Evolutionary conservation across 1,140 invertebrate species (phyloP), one percentile per base, ranked within the genome.

Genomic region (Panulirus ornatus): DNA sequence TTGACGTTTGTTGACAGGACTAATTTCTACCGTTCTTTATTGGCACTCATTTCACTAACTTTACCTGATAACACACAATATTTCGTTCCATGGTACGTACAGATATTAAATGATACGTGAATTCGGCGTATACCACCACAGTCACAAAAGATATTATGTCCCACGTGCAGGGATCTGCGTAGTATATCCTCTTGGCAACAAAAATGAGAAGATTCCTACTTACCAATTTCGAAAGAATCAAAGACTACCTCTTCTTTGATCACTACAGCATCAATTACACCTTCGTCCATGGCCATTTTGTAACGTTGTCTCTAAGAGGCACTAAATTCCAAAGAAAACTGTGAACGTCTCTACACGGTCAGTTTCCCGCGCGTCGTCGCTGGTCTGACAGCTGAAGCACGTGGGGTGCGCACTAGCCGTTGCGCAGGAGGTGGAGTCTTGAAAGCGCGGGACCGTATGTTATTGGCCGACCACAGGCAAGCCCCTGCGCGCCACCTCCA

Each of bases 321-420:
- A n/a, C 16, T 42, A 30, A 81, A 81, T 22, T 36, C 16, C 47
- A 66, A 76, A 40, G 2, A n/a, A 63, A 22, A 81, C 78, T 66
- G 58, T 34, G 58, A 34, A n/a, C 5, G 51, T 22, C 30, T 27
- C 51, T 16, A 51, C 54, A 83, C 30, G 36, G 63, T 16, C 66
- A 8, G 36, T 71, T 83, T 87, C 84, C 84, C 84, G 84, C 84
- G 84, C 84, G 51, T 30, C 36, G 51, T 38, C 14, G 51, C 6
- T 40, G 75, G 34, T 66, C 47, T 87, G 84, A 87, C 84, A 87
- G 84, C 75, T 66, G 51, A 30, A 87, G 84, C 84, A 87, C 84
- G 84, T 87, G 84, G 84, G 84, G n/a, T 76, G 84, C 84, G 84
- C 84, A 58, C 51, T 58, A 30, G 44, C 51, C 11, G 9, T 27